Percentiles rank a stretch among this genome's conserved stretches.
These are phyloP conservation scores for Drosophila dunni DNA, from an alignment of 1,140 invertebrate species.

Conservation along the genomic window DNA sequence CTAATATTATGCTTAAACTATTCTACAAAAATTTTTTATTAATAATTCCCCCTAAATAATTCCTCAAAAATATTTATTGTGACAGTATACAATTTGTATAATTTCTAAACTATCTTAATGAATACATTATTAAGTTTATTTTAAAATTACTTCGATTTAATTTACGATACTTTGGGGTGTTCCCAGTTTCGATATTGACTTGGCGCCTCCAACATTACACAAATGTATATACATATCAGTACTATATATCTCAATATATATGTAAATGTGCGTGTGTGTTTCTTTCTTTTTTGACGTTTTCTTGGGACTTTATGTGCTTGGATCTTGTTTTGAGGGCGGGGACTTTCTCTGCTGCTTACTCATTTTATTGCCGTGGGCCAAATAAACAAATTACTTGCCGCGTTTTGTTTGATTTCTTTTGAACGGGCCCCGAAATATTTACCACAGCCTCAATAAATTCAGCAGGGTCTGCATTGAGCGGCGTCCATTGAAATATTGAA, in stretches of 20 bases:
- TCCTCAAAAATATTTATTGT: no score
- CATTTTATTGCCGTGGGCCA: slow-evolving; percentile 73
- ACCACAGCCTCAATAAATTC: slow-evolving; percentile 81
- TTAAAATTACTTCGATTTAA: no score
- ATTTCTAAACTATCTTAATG: no score
- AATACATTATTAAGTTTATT: no score
- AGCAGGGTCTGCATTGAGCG: slow-evolving; percentile 58
- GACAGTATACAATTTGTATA: no score
- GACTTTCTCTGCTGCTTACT: slow-evolving; percentile 46
- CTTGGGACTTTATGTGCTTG: not conserved
- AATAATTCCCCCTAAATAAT: no score
- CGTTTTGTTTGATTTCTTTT: slow-evolving; percentile 78
- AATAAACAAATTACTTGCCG: slow-evolving; percentile 79
- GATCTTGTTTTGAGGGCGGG: not conserved
- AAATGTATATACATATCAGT: not conserved
- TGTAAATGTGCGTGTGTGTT: not conserved
- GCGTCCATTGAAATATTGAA: slow-evolving; percentile 68
- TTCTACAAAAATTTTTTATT: no score
- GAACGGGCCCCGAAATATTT: slow-evolving; percentile 80
- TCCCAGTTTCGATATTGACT: not conserved
- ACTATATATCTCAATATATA: slow-evolving; percentile 6
- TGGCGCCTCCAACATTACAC: not conserved
- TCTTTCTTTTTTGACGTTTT: slow-evolving; percentile 2
- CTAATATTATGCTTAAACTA: no score
- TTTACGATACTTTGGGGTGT: no score